A percentile compares a stretch with the other conserved stretches of the same genome.
Evolutionary conservation across 2,888 invertebrate genomes (phyloP).

Genomic region (Urechis unicinctus): DNA sequence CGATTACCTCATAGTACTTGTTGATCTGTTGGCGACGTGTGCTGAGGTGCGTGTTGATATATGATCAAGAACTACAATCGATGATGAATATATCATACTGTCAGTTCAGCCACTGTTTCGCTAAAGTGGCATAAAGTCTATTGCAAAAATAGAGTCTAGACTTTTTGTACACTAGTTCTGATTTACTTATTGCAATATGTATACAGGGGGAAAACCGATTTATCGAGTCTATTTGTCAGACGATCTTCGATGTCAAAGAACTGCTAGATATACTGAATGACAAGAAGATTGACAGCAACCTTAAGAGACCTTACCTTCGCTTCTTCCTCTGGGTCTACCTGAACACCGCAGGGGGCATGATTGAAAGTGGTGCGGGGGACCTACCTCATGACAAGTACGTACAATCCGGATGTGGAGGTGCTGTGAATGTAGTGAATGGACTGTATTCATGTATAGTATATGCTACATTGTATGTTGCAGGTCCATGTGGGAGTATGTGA

Average conservation of each 20-base stretch:
- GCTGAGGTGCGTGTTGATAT: too few relatives aligned
- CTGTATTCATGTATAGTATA: background rate
- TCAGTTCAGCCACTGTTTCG: too few relatives aligned
- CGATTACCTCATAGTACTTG: constrained; percentile 28
- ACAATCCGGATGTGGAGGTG: too few relatives aligned
- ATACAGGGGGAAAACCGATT: constrained; percentile 49
- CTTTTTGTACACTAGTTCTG: too few relatives aligned
- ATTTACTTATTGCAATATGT: too few relatives aligned
- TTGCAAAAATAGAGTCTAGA: too few relatives aligned
- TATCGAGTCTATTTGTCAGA: constrained; percentile 50
- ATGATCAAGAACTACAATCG: too few relatives aligned
- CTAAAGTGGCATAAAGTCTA: too few relatives aligned
- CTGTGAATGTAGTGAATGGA: background rate
- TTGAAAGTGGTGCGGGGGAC: constrained; percentile 43
- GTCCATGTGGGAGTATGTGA: constrained; percentile 37
- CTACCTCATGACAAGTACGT: constrained; percentile 33
- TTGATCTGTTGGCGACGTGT: constrained; percentile 47
- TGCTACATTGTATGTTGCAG: constrained; percentile 25
- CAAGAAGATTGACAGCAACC: constrained; percentile 31
- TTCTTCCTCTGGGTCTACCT: constrained; percentile 48
- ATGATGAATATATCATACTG: too few relatives aligned
- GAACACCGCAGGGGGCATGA: constrained; percentile 46
- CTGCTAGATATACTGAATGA: constrained; percentile 41
- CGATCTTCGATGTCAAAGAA: constrained; percentile 44
- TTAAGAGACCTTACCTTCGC: constrained; percentile 42